Evolutionary conservation across 2,888 invertebrate species (phyloP), one percentile per base, ranked within the genome.

Genomic region (Choreutis nemorana): DNA sequence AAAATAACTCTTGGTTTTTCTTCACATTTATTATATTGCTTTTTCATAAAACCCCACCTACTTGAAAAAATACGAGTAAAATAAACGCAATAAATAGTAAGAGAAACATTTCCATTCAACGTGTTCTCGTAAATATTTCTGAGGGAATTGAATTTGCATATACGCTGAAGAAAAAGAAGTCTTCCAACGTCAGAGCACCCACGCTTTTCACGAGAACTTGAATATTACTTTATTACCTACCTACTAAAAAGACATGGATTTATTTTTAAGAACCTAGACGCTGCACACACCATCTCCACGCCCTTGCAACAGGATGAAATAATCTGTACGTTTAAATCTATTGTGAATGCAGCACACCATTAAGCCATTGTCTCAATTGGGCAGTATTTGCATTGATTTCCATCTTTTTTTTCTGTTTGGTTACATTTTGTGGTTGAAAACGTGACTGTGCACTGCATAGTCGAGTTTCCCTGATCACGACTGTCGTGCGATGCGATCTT

Each of bases 391-490:
- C 65, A 57, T 64, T 35, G 47, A 50, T 57, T 51, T 53, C 48
- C 41, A 42, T 55, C 45, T 42, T 36, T 46, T 56, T 45, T 46
- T 52, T n/a, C n/a, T n/a, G n/a, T n/a, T n/a, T n/a, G n/a, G n/a
- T n/a, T n/a, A n/a, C n/a, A n/a, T n/a, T n/a, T n/a, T n/a, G 48
- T 51, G 53, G 51, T 54, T 51, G 59, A 50, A 62, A 71, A 72
- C 72, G 70, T 73, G 71, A 67, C 67, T 48, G 46, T 44, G 42
- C n/a, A n/a, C 47, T 55, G 44, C 48, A 50, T 52, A 55, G 48
- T 45, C 48, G 50, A 47, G 49, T 48, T 53, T 63, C 54, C 44
- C 52, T 50, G 56, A 63, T 70, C 71, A 71, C 70, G 71, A 73
- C 53, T 42, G 42, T 40, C 44, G 47, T 40, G 51, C 56, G 58